Base-by-base conservation (phyloP, 2,797 vertebrate species). In the Hephaestus fuliginosus region DNA sequence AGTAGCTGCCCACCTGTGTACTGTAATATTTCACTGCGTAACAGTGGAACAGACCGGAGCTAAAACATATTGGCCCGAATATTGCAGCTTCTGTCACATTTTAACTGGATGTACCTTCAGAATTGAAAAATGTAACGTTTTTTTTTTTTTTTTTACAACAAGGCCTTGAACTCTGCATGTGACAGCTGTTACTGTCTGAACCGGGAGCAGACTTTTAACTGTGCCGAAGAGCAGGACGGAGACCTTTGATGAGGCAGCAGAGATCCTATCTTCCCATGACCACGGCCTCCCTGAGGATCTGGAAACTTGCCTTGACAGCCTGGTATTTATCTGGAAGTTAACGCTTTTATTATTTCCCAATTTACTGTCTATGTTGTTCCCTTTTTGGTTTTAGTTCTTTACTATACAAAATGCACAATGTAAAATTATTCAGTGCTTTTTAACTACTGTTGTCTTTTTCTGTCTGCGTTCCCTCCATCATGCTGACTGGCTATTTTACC, bases 141-240 rank as follows among this genome's bases (percentile, higher is more conserved):
- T 25, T 25, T 49, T 33, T 28, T 25, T 64, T 44, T 30, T 20
- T 52, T 52, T 30, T 12, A 39, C 14, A 51, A n/a, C 11, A 18
- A 44, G 20, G 49, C 8, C 18, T 67, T 60, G 43, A 70, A 70
- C 25, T 64, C 11, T 12, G 44, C 25, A 12, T 58, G 44, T 57
- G 20, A 33, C 44, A 46, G 46, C 41, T 18, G 65, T 25, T 55
- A n/a, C 46, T n/a, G 20, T 25, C 25, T 44, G 33, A 30, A 57
- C 52, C 49, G 53, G 76, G 46, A 51, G 44, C 43, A 51, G 33
- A 64, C 36, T 53, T 72, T 66, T 41, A 61, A 66, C 36, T 46
- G 69, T 53, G 63, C 55, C 62, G 67, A 61, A 68, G 77, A n/a
- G 12, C 49, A 43, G 13, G 73, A 68, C 25, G 52, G 25, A 57